phyloP scores from a whole-genome alignment of 1,140 invertebrate species.

The Bombus pyrosoma region DNA sequence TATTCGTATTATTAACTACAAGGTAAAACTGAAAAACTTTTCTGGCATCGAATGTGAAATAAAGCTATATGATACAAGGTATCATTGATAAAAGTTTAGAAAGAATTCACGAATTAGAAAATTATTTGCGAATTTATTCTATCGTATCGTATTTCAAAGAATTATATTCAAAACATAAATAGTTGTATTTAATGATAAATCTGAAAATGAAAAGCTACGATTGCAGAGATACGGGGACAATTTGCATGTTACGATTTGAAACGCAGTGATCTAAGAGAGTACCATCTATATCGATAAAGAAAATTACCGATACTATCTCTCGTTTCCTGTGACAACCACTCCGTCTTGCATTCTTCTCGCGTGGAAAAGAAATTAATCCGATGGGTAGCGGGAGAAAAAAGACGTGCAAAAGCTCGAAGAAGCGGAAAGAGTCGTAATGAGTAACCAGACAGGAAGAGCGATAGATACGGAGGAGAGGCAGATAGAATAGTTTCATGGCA shows the following conservation, averaged over 20 bases:
- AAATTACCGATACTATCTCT: not conserved
- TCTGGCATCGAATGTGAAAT: too few species aligned
- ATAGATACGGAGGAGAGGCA: constrained; percentile 26
- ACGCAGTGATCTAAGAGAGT: not conserved
- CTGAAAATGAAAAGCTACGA: not conserved
- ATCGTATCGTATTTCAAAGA: not conserved
- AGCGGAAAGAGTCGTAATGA: constrained; percentile 22
- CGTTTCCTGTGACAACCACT: not conserved
- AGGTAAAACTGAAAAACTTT: not conserved
- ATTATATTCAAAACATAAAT: not conserved
- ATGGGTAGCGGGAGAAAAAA: not conserved
- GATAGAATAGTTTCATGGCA: constrained; percentile 41
- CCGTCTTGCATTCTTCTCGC: not conserved
- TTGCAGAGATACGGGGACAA: too few species aligned
- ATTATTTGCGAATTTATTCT: not conserved
- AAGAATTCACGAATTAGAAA: not conserved
- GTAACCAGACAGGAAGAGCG: constrained; percentile 36
- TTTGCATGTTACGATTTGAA: not conserved
- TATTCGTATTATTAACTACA: not conserved
- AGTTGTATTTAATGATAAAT: not conserved
- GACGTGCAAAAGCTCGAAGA: constrained; percentile 8
- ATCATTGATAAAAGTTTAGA: too few species aligned
- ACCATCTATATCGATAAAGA: not conserved
- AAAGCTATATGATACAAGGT: too few species aligned
- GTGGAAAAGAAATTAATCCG: constrained; percentile 23